phyloP scores from a whole-genome alignment of 1,140 invertebrate species.

The Tribolium madens region DNA sequence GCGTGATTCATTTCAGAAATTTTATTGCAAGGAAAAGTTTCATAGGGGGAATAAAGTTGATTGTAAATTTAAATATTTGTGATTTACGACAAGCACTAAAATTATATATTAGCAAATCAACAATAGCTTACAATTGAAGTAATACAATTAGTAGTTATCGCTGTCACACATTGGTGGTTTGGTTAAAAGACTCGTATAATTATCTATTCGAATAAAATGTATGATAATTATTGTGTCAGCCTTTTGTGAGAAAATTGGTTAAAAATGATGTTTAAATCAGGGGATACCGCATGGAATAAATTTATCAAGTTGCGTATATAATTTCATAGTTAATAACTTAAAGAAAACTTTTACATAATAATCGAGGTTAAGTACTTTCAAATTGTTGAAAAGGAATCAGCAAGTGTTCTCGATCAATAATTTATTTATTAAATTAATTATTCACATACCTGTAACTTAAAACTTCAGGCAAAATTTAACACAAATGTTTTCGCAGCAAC shows the following conservation, averaged over 20 bases:
- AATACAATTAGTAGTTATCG: too few relatives aligned
- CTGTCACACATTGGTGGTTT: too few relatives aligned
- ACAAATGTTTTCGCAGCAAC: constrained; percentile 17
- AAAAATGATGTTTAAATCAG: not conserved
- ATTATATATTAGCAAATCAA: too few relatives aligned
- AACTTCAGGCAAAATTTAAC: not conserved
- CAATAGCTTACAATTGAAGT: too few relatives aligned
- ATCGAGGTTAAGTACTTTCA: not conserved
- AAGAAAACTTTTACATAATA: not conserved
- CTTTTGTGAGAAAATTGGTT: not conserved
- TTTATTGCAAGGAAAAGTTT: not conserved
- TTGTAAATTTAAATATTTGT: not conserved
- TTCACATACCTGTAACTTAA: not conserved
- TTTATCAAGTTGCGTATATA: not conserved
- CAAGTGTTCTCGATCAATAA: not conserved
- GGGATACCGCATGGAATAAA: not conserved
- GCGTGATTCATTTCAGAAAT: not conserved
- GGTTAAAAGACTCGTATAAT: too few relatives aligned
- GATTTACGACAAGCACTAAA: too few relatives aligned
- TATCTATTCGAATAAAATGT: too few relatives aligned
- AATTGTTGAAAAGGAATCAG: not conserved
- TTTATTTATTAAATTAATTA: not conserved
- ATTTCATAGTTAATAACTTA: not conserved
- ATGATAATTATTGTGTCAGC: too few relatives aligned
- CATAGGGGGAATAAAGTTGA: too few relatives aligned